Percentiles rank a stretch among this genome's conserved stretches.
Conservation (phyloP, 1,140 invertebrate genomes). For the Drosophila kepulauana region DNA sequence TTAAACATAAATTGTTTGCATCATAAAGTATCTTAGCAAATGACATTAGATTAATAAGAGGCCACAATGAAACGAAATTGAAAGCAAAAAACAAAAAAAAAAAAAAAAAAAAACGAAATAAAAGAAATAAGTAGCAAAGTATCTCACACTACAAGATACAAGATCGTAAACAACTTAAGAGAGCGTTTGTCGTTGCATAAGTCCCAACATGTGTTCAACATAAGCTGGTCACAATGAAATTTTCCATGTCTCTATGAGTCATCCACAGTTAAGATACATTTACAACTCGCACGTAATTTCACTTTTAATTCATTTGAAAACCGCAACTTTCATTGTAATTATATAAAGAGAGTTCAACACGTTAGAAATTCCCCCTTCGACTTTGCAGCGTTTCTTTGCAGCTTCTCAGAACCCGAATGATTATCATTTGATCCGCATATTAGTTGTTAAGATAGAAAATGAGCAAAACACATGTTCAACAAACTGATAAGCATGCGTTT, state of each 20-base stretch:
- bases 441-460: slow-evolving; percentile 44
- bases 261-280: slow-evolving; percentile 37
- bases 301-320: slow-evolving; percentile 63
- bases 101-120: not conserved
- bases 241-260: slow-evolving; percentile 57
- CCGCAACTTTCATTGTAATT: slow-evolving; percentile 64
- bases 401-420: slow-evolving; percentile 27
- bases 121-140: slow-evolving; percentile 2
- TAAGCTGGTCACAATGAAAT: slow-evolving; percentile 15
- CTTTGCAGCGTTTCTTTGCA: not conserved
- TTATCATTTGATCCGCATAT: slow-evolving; percentile 18
- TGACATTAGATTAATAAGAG: slow-evolving; percentile 21
- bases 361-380: not conserved
- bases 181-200: slow-evolving; percentile 27
- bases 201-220: slow-evolving; percentile 19
- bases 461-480: slow-evolving; percentile 62
- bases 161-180: slow-evolving; percentile 15
- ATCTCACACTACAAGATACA: not conserved
- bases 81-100: slow-evolving; percentile 26
- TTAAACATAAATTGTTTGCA: slow-evolving; percentile 5
- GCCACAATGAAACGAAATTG: slow-evolving; percentile 28
- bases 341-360: slow-evolving; percentile 28
- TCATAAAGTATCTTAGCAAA: slow-evolving; percentile 13
- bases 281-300: slow-evolving; percentile 51
- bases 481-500: slow-evolving; percentile 50